phyloP scores from a whole-genome alignment of 2,888 invertebrate genomes.

The Lutraria lutraria region DNA sequence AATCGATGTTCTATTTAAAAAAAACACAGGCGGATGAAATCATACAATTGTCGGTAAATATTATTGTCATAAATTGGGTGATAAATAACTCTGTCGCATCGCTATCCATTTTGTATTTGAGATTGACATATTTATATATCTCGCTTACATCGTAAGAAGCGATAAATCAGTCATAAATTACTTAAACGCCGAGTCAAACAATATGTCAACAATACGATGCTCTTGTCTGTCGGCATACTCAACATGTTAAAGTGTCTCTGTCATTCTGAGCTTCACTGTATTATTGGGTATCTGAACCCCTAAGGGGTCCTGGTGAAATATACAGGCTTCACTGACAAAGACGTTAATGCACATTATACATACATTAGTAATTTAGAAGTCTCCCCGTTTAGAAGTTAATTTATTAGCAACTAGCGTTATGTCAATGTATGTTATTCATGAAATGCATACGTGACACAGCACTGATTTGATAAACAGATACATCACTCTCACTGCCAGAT shows the following conservation, averaged over 20 bases:
- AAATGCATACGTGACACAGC: no score
- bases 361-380: neutral
- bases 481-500: no score
- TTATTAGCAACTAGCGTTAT: neutral
- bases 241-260: no score
- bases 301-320: no score
- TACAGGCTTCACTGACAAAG: neutral
- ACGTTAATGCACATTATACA: neutral
- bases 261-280: no score
- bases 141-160: neutral
- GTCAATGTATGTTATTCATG: neutral
- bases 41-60: neutral
- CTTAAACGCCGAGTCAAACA: constrained; percentile 11
- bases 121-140: constrained; percentile 10
- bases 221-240: neutral
- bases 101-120: neutral
- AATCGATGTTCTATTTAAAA: constrained; percentile 5
- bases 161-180: constrained; percentile 17
- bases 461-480: no score
- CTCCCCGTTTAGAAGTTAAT: neutral
- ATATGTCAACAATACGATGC: neutral
- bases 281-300: no score
- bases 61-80: constrained; percentile 7
- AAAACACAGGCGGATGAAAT: neutral
- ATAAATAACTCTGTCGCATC: neutral